phyloP scores from a whole-genome alignment of 2,113 vertebrate species.

The Stomatorhinus ivindoensis region DNA sequence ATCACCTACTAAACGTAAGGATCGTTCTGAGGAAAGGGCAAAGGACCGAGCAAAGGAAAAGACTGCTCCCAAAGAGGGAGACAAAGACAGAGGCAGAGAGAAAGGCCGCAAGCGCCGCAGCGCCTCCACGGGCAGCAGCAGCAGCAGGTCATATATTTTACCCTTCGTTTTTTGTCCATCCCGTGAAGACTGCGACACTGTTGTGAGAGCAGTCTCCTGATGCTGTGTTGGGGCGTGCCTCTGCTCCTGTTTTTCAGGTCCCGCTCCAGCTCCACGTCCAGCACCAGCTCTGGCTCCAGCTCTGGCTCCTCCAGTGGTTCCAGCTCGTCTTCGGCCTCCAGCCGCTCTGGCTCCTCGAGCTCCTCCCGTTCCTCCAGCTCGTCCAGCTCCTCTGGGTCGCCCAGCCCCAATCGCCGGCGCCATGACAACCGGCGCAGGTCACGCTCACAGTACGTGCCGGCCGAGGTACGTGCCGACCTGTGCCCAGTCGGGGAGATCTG shows the following conservation, averaged over 20 bases:
- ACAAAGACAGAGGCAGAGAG: conserved; percentile 86
- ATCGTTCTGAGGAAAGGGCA: conserved; percentile 68
- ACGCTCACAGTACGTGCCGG: conserved; percentile 74
- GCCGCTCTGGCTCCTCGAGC: conserved; percentile 87
- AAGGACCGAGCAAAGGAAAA: conserved; percentile 67
- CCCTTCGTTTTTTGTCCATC: not conserved
- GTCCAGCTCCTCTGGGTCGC: conserved; percentile 86
- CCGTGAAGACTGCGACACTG: not conserved
- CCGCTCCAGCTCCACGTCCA: conserved; percentile 85
- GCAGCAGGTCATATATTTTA: conserved; percentile 19
- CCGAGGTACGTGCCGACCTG: conserved; percentile 52
- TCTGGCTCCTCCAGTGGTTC: conserved; percentile 95
- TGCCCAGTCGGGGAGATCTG: no score
- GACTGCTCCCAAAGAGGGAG: conserved; percentile 78
- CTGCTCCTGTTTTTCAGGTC: conserved; percentile 41
- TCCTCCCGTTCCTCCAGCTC: conserved; percentile 82
- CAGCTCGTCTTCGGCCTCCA: conserved; percentile 88
- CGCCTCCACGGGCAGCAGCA: conserved; percentile 88
- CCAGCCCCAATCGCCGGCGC: conserved; percentile 79
- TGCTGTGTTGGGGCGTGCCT: not conserved
- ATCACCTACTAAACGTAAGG: conserved; percentile 90
- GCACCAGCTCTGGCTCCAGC: conserved; percentile 90
- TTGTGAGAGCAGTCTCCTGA: not conserved
- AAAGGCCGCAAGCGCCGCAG: conserved; percentile 84
- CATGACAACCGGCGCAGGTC: conserved; percentile 88